Evolutionary conservation across 2,797 vertebrate genomes (phyloP), one percentile per base, ranked within the genome.

Genomic region (Acridotheres tristis): DNA sequence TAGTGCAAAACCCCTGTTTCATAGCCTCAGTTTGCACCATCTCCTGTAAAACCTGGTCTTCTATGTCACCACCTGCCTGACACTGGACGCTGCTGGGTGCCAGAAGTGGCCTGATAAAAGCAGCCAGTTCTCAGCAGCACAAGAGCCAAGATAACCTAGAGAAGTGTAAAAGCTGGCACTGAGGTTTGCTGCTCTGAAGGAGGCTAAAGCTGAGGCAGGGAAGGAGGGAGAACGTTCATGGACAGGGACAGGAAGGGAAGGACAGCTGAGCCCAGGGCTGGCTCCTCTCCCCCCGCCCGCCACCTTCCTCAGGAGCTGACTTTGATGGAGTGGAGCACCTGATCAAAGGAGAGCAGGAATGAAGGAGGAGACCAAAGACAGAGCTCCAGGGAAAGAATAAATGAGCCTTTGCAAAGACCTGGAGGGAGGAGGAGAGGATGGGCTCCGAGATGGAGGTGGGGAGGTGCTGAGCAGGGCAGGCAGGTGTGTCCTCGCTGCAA

Each of bases 281-380:
- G 73, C 89, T 88, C 69, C 90, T 88, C 82, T 65, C 54, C 92
- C 87, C 61, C 68, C 7, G 0, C 21, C 67, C 5, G 20, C 54
- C 84, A 62, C 75, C 67, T 85, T 47, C 65, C 82, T 66, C 57
- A 29, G 72, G 78, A 93, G 86, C 54, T 9, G 34, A 43, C 82
- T 72, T 89, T 78, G 93, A 94, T 85, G 84, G 92, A 95, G 80
- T 40, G 55, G 51, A 89, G 92, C 3, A 25, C 65, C 93, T 81
- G 94, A 95, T 93, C 89, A 96, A 95, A 96, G 93, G 15, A 54
- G 69, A 77, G 84, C 61, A 89, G 90, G 92, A 96, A 95, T 96
- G 92, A 85, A 89, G 92, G 90, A 90, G 93, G 69, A 96, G 91
- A 91, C 83, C 92, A 93, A 89, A 96, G 93, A 91, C 40, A 13